Percentiles rank a stretch among this genome's conserved stretches.
Evolutionary conservation across 2,888 invertebrate species (phyloP).

Genomic region (Sinodicranocentrus sp.): DNA sequence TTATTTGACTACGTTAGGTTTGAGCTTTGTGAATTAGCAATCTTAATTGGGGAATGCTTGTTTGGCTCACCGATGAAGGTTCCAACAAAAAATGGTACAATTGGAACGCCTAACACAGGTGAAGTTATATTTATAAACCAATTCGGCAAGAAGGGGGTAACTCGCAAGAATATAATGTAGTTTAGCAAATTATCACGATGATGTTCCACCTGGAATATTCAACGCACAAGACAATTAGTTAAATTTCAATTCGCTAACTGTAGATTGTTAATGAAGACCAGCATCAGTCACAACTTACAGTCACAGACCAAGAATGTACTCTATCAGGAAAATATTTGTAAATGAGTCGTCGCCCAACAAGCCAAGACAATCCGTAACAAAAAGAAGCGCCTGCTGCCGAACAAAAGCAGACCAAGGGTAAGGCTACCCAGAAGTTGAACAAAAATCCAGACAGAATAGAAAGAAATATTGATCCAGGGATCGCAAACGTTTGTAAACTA

Average conservation of each 20-base stretch:
- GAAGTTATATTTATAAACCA: slow-evolving; percentile 99
- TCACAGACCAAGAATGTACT: slow-evolving; percentile 90
- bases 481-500: slow-evolving; percentile 97
- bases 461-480: slow-evolving; percentile 98
- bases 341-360: slow-evolving; percentile 90
- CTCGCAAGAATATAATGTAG: slow-evolving; percentile 97
- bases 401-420: slow-evolving; percentile 93
- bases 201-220: too few species aligned
- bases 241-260: too few species aligned
- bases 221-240: too few species aligned
- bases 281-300: too few species aligned
- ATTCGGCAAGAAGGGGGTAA: slow-evolving; percentile 98
- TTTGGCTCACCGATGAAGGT: too few species aligned
- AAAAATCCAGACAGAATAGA: slow-evolving; percentile 98
- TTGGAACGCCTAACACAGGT: slow-evolving; percentile 97
- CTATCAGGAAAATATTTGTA: slow-evolving; percentile 91
- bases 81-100: slow-evolving; percentile 94
- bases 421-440: slow-evolving; percentile 93
- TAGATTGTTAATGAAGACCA: too few species aligned
- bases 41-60: too few species aligned
- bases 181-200: slow-evolving; percentile 94
- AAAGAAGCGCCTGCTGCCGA: slow-evolving; percentile 97
- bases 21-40: too few species aligned
- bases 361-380: slow-evolving; percentile 94
- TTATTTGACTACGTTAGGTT: too few species aligned